Conservation (phyloP, 2,888 invertebrate genomes). For the Plagiodera versicolora region DNA sequence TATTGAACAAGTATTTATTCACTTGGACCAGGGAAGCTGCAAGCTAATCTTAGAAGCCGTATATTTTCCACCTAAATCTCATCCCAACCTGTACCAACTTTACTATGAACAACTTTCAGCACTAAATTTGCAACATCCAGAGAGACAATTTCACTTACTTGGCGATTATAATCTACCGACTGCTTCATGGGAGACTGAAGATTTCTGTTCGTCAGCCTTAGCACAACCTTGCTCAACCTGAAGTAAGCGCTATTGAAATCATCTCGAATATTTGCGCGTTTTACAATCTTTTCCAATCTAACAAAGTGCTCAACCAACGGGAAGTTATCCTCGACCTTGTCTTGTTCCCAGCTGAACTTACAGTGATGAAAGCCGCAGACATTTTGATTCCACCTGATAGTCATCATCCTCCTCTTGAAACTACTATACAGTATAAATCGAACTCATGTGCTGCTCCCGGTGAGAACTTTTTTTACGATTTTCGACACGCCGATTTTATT, state of each 20-base stretch:
- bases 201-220: too few species aligned
- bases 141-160: too few species aligned
- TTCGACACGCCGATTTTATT: too few species aligned
- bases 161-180: too few species aligned
- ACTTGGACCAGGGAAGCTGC: too few species aligned
- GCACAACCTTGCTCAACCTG: too few species aligned
- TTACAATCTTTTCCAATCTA: constrained; percentile 1
- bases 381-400: constrained; percentile 4
- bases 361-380: constrained; percentile 2
- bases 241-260: too few species aligned
- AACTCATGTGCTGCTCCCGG: too few species aligned
- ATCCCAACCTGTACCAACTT: not conserved
- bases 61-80: constrained; percentile 1
- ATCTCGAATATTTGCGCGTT: too few species aligned
- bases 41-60: constrained; percentile 1
- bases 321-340: not conserved
- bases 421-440: not conserved
- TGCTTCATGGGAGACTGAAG: too few species aligned
- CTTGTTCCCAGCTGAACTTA: constrained; percentile 3
- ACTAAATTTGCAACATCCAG: not conserved
- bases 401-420: not conserved
- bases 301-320: not conserved
- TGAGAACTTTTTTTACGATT: too few species aligned
- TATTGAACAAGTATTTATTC: too few species aligned
- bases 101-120: not conserved